These are phyloP conservation scores for Condylura cristata DNA, from an alignment of 2,113 vertebrate species.

Conservation along the genomic window DNA sequence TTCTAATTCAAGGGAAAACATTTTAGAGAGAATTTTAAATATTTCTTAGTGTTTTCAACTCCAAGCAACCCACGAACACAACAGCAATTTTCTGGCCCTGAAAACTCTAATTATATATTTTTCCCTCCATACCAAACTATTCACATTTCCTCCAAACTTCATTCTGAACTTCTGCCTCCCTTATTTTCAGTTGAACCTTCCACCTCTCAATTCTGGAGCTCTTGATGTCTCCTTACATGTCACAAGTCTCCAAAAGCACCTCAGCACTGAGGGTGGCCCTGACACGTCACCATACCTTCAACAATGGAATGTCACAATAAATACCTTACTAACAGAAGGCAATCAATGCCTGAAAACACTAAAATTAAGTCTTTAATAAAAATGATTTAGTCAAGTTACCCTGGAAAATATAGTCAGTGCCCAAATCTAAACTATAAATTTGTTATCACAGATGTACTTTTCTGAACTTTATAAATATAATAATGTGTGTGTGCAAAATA, in stretches of 20 bases:
- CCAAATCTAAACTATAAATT: neutral
- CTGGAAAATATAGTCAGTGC: neutral
- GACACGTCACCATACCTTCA: neutral
- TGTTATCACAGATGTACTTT: neutral
- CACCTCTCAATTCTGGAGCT: neutral
- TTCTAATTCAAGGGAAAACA: constrained; percentile 23
- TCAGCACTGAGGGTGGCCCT: neutral
- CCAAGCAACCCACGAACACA: neutral
- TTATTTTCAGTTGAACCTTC: neutral
- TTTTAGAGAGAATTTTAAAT: neutral
- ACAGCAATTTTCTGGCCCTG: neutral
- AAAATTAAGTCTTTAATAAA: neutral
- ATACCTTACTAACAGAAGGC: neutral
- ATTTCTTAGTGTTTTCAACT: neutral
- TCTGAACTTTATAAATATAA: neutral
- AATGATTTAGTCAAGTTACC: neutral
- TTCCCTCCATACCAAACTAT: neutral
- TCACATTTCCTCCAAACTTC: neutral
- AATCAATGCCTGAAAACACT: neutral
- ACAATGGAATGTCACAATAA: neutral
- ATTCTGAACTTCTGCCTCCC: neutral
- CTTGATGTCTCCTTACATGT: neutral
- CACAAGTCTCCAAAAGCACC: neutral
- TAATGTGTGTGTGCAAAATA: neutral
- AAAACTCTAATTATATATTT: neutral